phyloP scores from a whole-genome alignment of 30 jellyfish, hydroid and myxozoan genomes.

The Rhopilema esculentum region DNA sequence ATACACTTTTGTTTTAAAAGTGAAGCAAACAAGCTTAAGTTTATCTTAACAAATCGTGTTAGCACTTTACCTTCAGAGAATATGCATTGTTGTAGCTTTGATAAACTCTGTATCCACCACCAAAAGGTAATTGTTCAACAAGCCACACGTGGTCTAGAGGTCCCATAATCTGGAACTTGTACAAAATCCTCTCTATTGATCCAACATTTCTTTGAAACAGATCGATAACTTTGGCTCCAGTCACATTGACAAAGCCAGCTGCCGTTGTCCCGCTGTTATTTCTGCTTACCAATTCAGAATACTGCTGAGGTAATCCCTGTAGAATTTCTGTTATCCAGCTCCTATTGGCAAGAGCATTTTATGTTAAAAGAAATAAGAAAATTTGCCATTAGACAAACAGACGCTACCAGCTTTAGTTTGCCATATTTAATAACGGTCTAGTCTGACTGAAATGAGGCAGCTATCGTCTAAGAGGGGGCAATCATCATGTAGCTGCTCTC shows the following conservation, averaged over 20 bases:
- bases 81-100: conserved; percentile 60
- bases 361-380: not conserved
- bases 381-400: no score
- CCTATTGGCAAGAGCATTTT: not conserved
- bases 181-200: conserved; percentile 11
- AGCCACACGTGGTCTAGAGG: conserved; percentile 59
- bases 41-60: not conserved
- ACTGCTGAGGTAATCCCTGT: conserved; percentile 14
- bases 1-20: no score
- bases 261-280: conserved; percentile 9
- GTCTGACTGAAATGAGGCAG: no score
- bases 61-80: conserved; percentile 47
- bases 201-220: conserved; percentile 12
- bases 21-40: no score
- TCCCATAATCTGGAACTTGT: conserved; percentile 49
- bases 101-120: conserved; percentile 66
- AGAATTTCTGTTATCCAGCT: conserved; percentile 32
- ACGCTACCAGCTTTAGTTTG: no score
- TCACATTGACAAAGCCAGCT: conserved; percentile 29
- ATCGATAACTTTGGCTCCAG: conserved; percentile 20
- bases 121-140: conserved; percentile 31
- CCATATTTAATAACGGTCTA: no score
- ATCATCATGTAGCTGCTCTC: no score
- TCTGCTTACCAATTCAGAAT: not conserved
- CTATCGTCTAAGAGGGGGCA: no score